Conservation (phyloP, 2,113 vertebrate genomes). For the Chaenocephalus aceratus region DNA sequence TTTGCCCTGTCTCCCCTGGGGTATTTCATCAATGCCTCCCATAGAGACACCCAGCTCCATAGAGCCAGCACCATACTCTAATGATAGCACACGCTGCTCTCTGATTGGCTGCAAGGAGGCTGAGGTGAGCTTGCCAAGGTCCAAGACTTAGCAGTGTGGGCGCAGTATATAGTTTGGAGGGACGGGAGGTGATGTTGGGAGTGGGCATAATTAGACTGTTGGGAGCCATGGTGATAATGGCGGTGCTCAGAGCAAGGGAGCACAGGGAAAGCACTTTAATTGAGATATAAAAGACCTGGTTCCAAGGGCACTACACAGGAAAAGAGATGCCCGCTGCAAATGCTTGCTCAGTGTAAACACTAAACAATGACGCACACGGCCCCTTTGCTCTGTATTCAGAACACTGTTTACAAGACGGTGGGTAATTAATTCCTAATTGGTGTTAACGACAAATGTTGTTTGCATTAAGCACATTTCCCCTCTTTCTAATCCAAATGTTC, state of each 20-base stretch:
- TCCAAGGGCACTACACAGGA: conserved; percentile 74
- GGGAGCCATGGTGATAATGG: conserved; percentile 81
- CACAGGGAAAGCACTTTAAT: conserved; percentile 79
- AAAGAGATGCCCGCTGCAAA: conserved; percentile 66
- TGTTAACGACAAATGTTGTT: conserved; percentile 52
- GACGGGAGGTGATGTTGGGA: conserved; percentile 46
- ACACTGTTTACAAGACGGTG: conserved; percentile 44
- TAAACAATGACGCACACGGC: conserved; percentile 50
- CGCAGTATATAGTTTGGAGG: conserved; percentile 30
- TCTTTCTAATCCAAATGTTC: conserved; percentile 27
- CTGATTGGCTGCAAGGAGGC: conserved; percentile 66
- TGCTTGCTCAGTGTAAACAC: conserved; percentile 70
- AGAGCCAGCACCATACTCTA: conserved; percentile 43
- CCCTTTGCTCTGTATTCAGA: conserved; percentile 51
- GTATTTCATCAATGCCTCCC: conserved; percentile 72
- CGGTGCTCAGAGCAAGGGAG: conserved; percentile 66
- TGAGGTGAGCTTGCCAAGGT: conserved; percentile 71
- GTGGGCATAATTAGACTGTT: conserved; percentile 76
- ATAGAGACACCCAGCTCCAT: conserved; percentile 55
- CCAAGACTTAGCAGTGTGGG: conserved; percentile 60
- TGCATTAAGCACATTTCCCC: conserved; percentile 46
- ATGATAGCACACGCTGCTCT: conserved; percentile 41
- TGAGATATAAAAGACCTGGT: conserved; percentile 77
- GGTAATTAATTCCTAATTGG: conserved; percentile 53
- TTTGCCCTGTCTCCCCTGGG: conserved; percentile 61